phyloP scores from a whole-genome alignment of 2,113 vertebrate species.

The Anarhynchus alexandrinus region DNA sequence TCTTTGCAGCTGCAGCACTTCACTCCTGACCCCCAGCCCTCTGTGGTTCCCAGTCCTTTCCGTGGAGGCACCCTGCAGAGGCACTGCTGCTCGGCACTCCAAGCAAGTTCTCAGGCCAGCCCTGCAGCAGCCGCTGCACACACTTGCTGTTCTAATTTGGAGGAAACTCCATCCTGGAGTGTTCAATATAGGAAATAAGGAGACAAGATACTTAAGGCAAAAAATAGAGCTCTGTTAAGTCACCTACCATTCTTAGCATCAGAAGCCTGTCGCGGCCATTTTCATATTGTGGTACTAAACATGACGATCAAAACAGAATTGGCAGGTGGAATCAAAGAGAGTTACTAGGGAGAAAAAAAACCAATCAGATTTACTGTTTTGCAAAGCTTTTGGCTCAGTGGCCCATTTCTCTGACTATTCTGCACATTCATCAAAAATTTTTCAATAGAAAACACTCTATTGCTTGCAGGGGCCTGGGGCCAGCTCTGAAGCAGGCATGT shows the following conservation, averaged over 20 bases:
- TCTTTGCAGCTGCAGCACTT: background rate
- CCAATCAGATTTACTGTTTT: background rate
- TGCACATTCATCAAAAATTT: background rate
- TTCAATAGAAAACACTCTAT: background rate
- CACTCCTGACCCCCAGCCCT: background rate
- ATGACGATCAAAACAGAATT: background rate
- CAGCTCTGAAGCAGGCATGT: background rate
- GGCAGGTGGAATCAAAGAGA: background rate
- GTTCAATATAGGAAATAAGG: background rate
- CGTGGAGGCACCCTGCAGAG: background rate
- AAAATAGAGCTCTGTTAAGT: slow-evolving; percentile 11
- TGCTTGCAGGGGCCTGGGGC: background rate
- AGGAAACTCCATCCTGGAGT: slow-evolving; percentile 6
- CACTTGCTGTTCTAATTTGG: slow-evolving; percentile 13
- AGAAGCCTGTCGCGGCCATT: background rate
- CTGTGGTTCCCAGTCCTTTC: background rate
- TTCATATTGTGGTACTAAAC: background rate
- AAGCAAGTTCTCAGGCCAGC: background rate
- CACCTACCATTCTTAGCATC: background rate
- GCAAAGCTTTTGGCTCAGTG: background rate
- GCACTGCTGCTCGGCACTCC: background rate
- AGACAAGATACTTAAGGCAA: background rate
- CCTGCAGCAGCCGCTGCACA: background rate
- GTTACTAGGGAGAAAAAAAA: background rate
- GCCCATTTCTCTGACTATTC: background rate